Conservation (phyloP, 2,113 vertebrate species). For the Rallus limicola region DNA sequence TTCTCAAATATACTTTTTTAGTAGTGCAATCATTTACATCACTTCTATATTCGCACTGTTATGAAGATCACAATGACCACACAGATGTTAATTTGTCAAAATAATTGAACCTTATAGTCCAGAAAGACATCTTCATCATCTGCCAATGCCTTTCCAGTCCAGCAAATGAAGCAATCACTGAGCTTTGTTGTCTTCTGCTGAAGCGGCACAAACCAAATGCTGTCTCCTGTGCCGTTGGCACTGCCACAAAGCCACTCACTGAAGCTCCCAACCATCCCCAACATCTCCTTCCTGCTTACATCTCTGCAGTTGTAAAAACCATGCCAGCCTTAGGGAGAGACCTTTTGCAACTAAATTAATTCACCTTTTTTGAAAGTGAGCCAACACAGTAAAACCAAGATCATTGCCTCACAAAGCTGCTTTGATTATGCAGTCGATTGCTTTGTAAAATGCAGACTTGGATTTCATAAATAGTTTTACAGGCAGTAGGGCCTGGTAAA, state of each 20-base stretch:
- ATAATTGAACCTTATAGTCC: not conserved
- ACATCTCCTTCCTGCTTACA: not conserved
- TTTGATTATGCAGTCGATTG: not conserved
- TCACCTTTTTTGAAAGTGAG: not conserved
- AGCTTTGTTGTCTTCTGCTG: not conserved
- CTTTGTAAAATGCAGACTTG: not conserved
- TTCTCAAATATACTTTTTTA: not conserved
- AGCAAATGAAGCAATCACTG: not conserved
- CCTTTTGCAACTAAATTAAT: not conserved
- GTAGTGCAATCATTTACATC: not conserved
- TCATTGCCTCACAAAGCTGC: not conserved
- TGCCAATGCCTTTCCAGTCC: not conserved
- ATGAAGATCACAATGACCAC: not conserved
- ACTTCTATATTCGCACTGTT: not conserved
- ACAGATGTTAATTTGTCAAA: not conserved
- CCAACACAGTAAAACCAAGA: not conserved
- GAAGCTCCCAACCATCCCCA: not conserved
- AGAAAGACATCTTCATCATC: not conserved
- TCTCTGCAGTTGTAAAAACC: not conserved
- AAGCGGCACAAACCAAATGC: not conserved
- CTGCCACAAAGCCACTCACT: not conserved
- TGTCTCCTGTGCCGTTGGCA: not conserved
- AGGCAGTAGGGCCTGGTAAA: not conserved
- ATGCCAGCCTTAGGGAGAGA: not conserved
- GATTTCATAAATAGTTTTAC: not conserved